phyloP scores from a whole-genome alignment of 2,797 vertebrate species.

The Squalus acanthias region DNA sequence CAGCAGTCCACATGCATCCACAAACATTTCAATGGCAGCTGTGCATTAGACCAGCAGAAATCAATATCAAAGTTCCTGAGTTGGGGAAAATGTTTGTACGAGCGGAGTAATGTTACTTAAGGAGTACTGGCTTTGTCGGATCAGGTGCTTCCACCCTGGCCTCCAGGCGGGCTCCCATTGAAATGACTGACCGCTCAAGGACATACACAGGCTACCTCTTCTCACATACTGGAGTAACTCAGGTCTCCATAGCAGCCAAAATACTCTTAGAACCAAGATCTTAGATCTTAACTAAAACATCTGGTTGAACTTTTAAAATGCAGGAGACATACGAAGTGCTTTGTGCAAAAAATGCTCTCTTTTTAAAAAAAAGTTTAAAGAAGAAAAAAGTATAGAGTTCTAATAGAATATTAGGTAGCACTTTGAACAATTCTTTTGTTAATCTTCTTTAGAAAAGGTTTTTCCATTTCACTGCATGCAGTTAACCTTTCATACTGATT shows the following conservation, averaged over 20 bases:
- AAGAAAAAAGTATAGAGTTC: background rate
- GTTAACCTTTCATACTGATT: conserved; percentile 6
- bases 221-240: background rate
- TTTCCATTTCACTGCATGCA: conserved; percentile 12
- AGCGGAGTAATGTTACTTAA: background rate
- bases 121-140: no score
- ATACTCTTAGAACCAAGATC: background rate
- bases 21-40: background rate
- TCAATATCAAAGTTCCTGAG: background rate
- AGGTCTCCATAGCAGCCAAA: background rate
- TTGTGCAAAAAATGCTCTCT: background rate
- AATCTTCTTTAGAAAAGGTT: background rate
- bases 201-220: background rate
- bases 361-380: background rate
- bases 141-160: background rate
- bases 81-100: background rate
- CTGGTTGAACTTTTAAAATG: background rate
- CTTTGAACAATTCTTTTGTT: background rate
- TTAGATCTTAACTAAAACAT: background rate
- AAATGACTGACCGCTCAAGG: background rate
- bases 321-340: background rate
- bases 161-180: background rate
- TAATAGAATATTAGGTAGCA: background rate
- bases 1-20: background rate
- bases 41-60: background rate